A percentile compares a stretch with the other conserved stretches of the same genome.
phyloP scores from a whole-genome alignment of 2,113 vertebrate genomes.

The Rhabdornis inornatus region DNA sequence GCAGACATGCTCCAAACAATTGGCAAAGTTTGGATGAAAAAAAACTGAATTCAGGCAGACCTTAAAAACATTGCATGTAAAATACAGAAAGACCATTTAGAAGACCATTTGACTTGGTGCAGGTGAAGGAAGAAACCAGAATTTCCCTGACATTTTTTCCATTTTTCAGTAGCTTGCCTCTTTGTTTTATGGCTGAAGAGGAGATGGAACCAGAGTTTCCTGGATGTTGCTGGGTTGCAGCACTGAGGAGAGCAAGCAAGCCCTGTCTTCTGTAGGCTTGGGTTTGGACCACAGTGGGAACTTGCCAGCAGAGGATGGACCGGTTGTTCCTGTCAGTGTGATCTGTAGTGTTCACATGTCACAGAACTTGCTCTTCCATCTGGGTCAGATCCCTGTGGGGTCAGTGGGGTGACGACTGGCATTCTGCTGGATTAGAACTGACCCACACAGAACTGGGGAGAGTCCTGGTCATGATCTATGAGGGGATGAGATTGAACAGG shows the following conservation, averaged over 20 bases:
- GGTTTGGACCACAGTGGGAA: background rate
- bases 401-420: background rate
- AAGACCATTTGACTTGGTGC: background rate
- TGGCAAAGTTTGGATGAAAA: background rate
- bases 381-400: background rate
- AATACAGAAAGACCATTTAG: background rate
- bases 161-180: background rate
- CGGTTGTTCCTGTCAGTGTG: background rate
- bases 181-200: background rate
- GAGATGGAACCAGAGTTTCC: background rate
- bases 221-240: background rate
- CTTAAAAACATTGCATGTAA: background rate
- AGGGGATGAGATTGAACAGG: background rate
- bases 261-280: background rate
- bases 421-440: fast-evolving
- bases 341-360: fast-evolving
- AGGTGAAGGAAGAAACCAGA: background rate
- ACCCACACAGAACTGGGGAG: background rate
- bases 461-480: fast-evolving
- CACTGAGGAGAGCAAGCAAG: fast-evolving
- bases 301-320: background rate
- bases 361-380: background rate
- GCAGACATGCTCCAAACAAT: background rate
- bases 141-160: background rate
- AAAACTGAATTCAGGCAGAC: background rate